Percentiles rank a stretch among this genome's conserved stretches.
phyloP scores from a whole-genome alignment of 2,888 invertebrate genomes.

The Tholera decimalis region DNA sequence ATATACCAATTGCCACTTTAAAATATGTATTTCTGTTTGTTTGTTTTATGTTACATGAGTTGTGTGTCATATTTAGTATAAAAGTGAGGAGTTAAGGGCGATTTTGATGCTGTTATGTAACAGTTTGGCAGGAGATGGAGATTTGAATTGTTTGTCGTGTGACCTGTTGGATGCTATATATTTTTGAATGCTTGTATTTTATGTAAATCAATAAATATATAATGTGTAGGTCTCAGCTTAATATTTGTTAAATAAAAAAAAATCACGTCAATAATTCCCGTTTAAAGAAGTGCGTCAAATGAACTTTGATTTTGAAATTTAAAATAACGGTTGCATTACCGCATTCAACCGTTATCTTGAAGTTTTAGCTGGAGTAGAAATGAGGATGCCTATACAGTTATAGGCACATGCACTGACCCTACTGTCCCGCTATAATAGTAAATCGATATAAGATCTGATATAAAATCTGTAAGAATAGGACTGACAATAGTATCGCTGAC shows the following conservation, averaged over 20 bases:
- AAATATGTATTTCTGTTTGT: slow-evolving; percentile 80
- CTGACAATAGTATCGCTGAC: neutral
- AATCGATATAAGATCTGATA: slow-evolving; percentile 36
- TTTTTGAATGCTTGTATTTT: neutral
- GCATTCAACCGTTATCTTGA: neutral
- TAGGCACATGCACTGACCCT: neutral
- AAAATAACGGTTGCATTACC: slow-evolving; percentile 7
- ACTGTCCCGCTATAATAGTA: slow-evolving; percentile 4
- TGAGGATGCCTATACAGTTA: neutral
- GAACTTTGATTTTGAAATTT: neutral
- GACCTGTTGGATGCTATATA: neutral
- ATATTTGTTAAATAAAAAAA: neutral
- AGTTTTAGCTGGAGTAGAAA: neutral
- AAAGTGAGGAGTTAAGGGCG: slow-evolving; percentile 19
- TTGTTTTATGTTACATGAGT: slow-evolving; percentile 44
- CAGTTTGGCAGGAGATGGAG: slow-evolving; percentile 20
- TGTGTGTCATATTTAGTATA: slow-evolving; percentile 25
- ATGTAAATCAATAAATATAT: neutral
- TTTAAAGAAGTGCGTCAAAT: neutral
- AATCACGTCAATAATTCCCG: neutral
- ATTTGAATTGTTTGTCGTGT: slow-evolving; percentile 7
- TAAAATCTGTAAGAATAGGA: slow-evolving; percentile 3
- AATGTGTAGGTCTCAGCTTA: neutral
- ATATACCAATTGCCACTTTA: slow-evolving; percentile 87
- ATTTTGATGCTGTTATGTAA: slow-evolving; percentile 37